These are phyloP conservation scores for Malurus melanocephalus DNA, from an alignment of 2,113 vertebrate genomes.

Conservation along the genomic window DNA sequence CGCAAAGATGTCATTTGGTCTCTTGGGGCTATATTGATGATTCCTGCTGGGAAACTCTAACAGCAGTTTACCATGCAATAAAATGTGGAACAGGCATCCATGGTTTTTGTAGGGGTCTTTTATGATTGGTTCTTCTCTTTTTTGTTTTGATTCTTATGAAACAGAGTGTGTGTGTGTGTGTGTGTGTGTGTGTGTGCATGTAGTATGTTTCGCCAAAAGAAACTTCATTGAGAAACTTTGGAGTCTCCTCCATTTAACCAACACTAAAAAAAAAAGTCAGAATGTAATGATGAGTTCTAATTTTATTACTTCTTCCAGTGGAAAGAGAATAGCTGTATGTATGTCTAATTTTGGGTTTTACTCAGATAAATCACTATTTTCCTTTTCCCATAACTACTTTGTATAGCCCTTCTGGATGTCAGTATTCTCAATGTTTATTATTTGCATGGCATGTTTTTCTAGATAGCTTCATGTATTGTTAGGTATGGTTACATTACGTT, in stretches of 20 bases:
- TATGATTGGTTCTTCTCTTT: neutral
- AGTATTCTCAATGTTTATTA: neutral
- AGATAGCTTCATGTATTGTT: neutral
- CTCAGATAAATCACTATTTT: neutral
- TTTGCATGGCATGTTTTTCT: neutral
- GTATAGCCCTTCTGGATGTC: neutral
- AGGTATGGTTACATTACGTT: neutral
- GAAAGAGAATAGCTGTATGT: neutral
- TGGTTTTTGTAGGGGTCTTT: neutral
- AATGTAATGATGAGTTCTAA: neutral
- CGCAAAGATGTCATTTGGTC: constrained; percentile 25
- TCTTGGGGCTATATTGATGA: constrained; percentile 42
- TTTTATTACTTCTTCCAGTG: neutral
- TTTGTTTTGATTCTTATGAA: neutral
- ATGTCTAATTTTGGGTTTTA: neutral
- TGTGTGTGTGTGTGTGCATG: neutral
- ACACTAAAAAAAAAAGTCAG: neutral
- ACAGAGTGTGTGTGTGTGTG: rapidly evolving
- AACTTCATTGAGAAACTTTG: neutral
- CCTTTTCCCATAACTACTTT: neutral
- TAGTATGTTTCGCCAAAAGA: neutral
- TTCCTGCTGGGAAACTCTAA: neutral
- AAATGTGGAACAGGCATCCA: neutral
- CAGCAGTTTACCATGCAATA: neutral
- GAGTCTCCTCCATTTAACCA: neutral